Evolutionary conservation across 2,888 invertebrate genomes (phyloP), one percentile per base, ranked within the genome.

Genomic region (Microctonus hyperodae): DNA sequence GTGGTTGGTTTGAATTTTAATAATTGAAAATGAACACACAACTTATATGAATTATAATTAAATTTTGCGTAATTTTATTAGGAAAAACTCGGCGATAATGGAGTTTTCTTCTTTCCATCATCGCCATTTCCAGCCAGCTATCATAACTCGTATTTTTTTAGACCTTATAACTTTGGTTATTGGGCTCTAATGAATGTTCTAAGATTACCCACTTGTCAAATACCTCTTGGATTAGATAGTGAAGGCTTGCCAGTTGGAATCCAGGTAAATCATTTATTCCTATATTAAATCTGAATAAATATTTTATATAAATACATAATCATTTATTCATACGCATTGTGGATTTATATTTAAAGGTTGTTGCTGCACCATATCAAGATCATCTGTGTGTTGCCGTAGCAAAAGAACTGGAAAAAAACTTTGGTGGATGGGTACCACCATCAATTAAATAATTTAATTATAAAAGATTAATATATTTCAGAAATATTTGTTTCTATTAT

Each of bases 111-210:
- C 64, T 95, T 91, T 82, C 96, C 96, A 35, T 90, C 92, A 6
- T 91, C 91, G 68, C 94, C 96, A 0, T 87, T 87, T 68, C 88
- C 91, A 2, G 94, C 97, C 0, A 91, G 92, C 16, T 92, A 92
- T 82, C 96, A 97, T 85, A 91, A 92, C 82, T 89, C 92, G 64
- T 88, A 92, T 22, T 87, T 92, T 71, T 81, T 94, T 10, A 89
- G 92, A 62, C 91, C 94, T 0, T 92, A 88, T 84, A 95, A 96
- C 85, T 95, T 95, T 82, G 88, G 90, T 57, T 95, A 95, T 84
- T 95, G 93, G 85, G 91, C 90, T 22, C 86, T 97, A 63, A 92
- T 96, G 84, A 97, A 96, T 85, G 92, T 91, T 10, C 84, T 97
- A 22, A 90, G 91, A 56, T 86, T 96, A 57, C 97, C 97, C 0